These are phyloP conservation scores for Diphyllodes magnificus DNA, from an alignment of 2,113 vertebrate species.

Conservation along the genomic window DNA sequence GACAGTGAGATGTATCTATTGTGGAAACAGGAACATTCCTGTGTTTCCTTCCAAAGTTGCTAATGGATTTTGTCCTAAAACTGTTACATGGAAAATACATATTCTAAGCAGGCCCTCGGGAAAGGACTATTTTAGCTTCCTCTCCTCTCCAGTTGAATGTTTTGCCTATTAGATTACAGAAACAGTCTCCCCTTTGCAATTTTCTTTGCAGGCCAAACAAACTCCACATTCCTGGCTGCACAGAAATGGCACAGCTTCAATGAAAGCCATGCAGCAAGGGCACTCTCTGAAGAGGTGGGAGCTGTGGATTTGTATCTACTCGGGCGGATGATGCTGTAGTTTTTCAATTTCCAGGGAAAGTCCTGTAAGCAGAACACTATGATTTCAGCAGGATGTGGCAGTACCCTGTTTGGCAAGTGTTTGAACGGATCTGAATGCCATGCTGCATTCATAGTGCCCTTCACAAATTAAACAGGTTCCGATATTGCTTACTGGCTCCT, in stretches of 20 bases:
- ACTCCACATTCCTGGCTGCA: constrained; percentile 2
- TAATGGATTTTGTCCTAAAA: background rate
- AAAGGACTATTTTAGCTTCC: constrained; percentile 17
- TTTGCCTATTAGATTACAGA: constrained; percentile 27
- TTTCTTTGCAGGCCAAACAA: constrained; percentile 7
- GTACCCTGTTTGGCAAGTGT: background rate
- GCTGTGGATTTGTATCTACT: background rate
- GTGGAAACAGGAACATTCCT: background rate
- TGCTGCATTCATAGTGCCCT: background rate
- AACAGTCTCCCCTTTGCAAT: constrained; percentile 1
- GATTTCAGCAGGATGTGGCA: background rate
- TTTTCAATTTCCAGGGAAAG: background rate
- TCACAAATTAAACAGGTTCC: background rate
- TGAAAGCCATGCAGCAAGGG: background rate
- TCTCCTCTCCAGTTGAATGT: background rate
- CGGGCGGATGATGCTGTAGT: background rate
- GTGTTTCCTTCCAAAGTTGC: background rate
- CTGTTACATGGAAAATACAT: constrained; percentile 7
- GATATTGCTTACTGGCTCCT: background rate
- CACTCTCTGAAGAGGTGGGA: background rate
- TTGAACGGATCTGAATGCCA: background rate
- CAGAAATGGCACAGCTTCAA: constrained; percentile 5
- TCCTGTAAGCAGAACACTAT: background rate
- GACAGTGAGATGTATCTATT: background rate
- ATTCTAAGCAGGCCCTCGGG: background rate